These are phyloP conservation scores for Fundulus diaphanus DNA, from an alignment of 2,797 vertebrate genomes.

Conservation along the genomic window DNA sequence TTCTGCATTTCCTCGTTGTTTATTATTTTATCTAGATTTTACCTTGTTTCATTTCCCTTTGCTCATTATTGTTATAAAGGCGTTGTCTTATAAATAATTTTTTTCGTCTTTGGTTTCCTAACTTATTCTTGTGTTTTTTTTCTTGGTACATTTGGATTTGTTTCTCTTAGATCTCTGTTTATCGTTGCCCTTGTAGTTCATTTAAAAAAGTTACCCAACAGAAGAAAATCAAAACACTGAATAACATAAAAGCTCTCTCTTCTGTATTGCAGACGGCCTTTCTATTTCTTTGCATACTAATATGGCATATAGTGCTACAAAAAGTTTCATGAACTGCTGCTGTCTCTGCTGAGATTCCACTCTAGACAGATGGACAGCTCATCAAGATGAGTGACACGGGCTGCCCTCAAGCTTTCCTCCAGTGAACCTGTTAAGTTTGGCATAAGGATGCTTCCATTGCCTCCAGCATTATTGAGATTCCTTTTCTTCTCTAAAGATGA, in stretches of 20 bases:
- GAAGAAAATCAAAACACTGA: background rate
- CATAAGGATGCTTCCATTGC: background rate
- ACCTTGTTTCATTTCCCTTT: no score
- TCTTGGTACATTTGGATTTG: no score
- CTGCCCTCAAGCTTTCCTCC: background rate
- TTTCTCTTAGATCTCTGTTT: no score
- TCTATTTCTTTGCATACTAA: background rate
- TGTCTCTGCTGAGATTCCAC: slow-evolving; percentile 2
- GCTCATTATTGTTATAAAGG: no score
- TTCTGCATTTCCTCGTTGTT: no score
- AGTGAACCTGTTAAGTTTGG: background rate
- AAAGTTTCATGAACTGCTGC: background rate
- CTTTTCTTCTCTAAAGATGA: slow-evolving; percentile 1
- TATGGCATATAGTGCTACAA: background rate
- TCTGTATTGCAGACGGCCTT: background rate
- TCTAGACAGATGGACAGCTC: background rate
- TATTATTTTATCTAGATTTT: no score
- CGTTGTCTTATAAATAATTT: no score
- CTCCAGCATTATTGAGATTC: slow-evolving; percentile 1
- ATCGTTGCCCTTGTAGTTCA: no score
- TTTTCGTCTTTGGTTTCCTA: no score
- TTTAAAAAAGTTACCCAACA: no score
- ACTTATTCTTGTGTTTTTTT: no score
- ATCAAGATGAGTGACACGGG: slow-evolving; percentile 23
- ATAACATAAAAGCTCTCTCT: background rate